Evolutionary conservation across 2,797 vertebrate species (phyloP), one percentile per base, ranked within the genome.

Genomic region (Molossus alvarezi): DNA sequence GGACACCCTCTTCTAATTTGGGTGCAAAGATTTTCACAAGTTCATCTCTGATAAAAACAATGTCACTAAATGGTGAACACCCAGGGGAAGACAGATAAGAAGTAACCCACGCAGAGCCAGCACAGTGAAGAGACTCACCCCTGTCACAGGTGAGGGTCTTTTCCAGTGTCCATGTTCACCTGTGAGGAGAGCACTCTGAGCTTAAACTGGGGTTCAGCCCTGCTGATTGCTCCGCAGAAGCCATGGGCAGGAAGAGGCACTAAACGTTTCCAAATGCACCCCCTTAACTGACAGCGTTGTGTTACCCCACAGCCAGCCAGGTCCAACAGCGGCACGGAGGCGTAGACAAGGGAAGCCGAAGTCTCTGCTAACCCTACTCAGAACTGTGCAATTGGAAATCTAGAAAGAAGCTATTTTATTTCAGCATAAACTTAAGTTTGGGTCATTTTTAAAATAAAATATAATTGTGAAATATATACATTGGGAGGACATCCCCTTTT

Each of bases 1-100:
- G 71, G 45, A 93, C 81, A 91, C 55, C 88, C 55, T 73, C 72
- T 33, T 92, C 69, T 77, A 91, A 95, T 90, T 27, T 51, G 33
- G 18, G 15, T 14, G 4, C 73, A 73, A 57, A 82, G 65, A 29
- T 41, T 60, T 93, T 90, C 51, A 91, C 85, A 92, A 87, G 69
- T n/a, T 92, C 67, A 80, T 67, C 72, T 93, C 71, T 89, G 48
- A 41, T 80, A 92, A 94, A 83, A 94, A 65, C 3, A 45, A 14
- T 76, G 14, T 71, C 86, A 86, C 53, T 73, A 64, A 96, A 92
- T 96, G 91, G 33, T 3, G n/a, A 91, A 58, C 27, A 41, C 3
- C 3, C 53, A 48, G 75, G 33, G 64, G 69, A 79, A 83, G 72
- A 51, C 53, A 67, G 27, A 20, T 45, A 5, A 79, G 6, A 79